Evolutionary conservation across 2,113 vertebrate genomes (phyloP).

Genomic region (Charadrius vociferus): DNA sequence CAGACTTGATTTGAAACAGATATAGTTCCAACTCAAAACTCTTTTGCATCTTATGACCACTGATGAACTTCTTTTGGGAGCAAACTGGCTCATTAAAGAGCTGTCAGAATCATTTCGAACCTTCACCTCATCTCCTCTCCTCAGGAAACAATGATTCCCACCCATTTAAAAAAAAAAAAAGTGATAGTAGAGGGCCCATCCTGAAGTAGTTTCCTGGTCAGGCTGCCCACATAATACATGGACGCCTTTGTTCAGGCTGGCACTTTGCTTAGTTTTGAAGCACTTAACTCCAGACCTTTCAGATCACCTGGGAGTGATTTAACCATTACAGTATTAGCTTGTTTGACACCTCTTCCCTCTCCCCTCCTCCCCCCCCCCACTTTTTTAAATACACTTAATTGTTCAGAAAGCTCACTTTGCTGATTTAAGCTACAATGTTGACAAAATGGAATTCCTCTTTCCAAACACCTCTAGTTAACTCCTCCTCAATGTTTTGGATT

Average conservation of each 20-base stretch:
- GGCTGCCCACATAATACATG: fast-evolving
- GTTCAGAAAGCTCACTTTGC: not conserved
- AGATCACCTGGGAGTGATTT: not conserved
- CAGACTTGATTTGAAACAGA: not conserved
- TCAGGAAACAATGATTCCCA: not conserved
- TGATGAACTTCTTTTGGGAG: not conserved
- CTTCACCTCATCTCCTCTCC: not conserved
- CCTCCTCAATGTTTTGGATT: not conserved
- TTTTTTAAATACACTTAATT: not conserved
- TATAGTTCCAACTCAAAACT: not conserved
- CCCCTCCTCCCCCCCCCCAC: too few species aligned
- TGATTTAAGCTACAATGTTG: not conserved
- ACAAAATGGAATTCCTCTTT: not conserved
- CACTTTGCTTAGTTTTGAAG: not conserved
- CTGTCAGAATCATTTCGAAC: not conserved
- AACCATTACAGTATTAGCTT: not conserved
- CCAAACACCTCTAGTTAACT: not conserved
- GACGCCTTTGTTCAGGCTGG: not conserved
- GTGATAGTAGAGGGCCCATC: too few species aligned
- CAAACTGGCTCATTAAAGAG: not conserved
- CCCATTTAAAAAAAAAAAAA: not conserved
- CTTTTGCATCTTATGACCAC: not conserved
- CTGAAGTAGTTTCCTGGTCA: not conserved
- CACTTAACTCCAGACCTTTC: not conserved
- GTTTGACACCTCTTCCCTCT: not conserved